These are phyloP conservation scores for Drosophila koepferae DNA, from an alignment of 2,888 invertebrate genomes.

Conservation along the genomic window DNA sequence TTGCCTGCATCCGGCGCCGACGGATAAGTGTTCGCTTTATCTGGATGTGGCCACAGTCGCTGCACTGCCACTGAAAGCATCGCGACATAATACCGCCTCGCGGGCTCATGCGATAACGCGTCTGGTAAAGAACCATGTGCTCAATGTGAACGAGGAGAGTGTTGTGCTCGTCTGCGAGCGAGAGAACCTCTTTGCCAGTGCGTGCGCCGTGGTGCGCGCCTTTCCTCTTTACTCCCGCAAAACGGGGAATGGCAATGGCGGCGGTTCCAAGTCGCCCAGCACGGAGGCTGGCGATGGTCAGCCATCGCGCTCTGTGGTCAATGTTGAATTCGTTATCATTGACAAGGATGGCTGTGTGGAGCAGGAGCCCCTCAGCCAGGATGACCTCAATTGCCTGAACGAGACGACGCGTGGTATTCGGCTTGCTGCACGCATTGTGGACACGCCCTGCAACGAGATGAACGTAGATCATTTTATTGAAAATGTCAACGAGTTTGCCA, in stretches of 20 bases:
- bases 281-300: constrained; percentile 40
- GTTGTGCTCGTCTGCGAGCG: constrained; percentile 94
- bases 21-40: constrained; percentile 91
- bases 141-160: constrained; percentile 89
- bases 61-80: constrained; percentile 91
- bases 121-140: constrained; percentile 88
- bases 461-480: constrained; percentile 92
- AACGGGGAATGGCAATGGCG: constrained; percentile 60
- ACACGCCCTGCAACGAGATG: constrained; percentile 94
- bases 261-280: constrained; percentile 9
- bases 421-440: constrained; percentile 92
- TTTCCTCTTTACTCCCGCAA: constrained; percentile 89
- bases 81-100: constrained; percentile 93
- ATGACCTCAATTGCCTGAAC: constrained; percentile 85
- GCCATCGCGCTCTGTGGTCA: constrained; percentile 78
- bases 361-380: constrained; percentile 60
- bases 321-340: constrained; percentile 86
- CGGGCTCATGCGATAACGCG: constrained; percentile 91
- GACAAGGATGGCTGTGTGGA: constrained; percentile 81
- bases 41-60: constrained; percentile 91
- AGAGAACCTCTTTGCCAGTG: constrained; percentile 91
- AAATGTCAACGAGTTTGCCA: constrained; percentile 89
- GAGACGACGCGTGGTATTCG: constrained; percentile 88
- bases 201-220: constrained; percentile 92
- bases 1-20: constrained; percentile 89